Evolutionary conservation across 2,888 invertebrate species (phyloP), one percentile per base, ranked within the genome.

Genomic region (Heliconius ethilla): DNA sequence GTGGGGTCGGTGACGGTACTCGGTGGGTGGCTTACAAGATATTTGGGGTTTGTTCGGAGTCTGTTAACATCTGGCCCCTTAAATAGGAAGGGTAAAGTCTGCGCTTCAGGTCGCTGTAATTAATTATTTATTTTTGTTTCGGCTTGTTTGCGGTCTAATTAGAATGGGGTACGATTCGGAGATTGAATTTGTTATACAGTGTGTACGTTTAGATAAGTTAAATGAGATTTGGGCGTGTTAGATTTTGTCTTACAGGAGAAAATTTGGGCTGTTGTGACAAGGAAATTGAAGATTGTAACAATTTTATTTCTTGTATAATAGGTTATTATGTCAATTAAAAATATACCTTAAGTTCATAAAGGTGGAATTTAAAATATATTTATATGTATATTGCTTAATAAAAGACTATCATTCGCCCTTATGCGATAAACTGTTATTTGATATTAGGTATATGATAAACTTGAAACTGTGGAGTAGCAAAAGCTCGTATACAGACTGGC

Each of bases 31-130:
- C 88, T 91, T 89, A 92, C 92, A 92, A 91, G 92, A 91, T 92
- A 91, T 93, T 94, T 92, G 92, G 91, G 94, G 93, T 90, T 91
- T 92, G 92, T 91, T 88, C 86, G 85, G 86, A 91, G 89, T 91
- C 92, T 90, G 92, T 92, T 90, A 92, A 91, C 94, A 94, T 93
- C 93, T 93, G 92, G 92, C 89, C 89, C 90, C 88, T 86, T 90
- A 92, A 92, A 92, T 90, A 86, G 90, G 90, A 92, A 92, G 93
- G 92, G 93, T 93, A 90, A 88, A 90, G 86, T 90, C 87, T 88
- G 88, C 87, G 87, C 86, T 86, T 86, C 85, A 83, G 83, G 86
- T 87, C 89, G 83, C 89, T 88, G 90, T 92, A 92, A 94, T 94
- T 94, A 94, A 92, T 94, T 92, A 93, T 93, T 92, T 90, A 92